These are phyloP conservation scores for Dermochelys coriacea DNA, from an alignment of 2,797 vertebrate genomes.

Conservation along the genomic window DNA sequence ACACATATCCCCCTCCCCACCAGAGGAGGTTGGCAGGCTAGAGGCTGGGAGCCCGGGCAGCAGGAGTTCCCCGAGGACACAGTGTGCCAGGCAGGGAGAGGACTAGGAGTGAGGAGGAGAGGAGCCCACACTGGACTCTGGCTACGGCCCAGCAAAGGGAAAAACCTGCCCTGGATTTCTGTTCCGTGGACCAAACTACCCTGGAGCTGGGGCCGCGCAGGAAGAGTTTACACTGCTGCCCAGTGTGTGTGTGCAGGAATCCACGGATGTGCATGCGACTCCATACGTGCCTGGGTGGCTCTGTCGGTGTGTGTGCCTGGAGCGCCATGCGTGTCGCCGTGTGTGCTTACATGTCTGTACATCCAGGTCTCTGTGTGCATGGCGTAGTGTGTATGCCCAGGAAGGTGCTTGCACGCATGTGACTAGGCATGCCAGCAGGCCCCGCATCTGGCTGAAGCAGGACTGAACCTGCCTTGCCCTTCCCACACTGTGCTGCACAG, in stretches of 20 bases:
- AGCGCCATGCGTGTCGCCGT: background rate
- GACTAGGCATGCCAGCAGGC: background rate
- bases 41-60: background rate
- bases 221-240: fast-evolving
- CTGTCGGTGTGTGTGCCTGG: fast-evolving
- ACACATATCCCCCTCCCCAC: background rate
- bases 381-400: background rate
- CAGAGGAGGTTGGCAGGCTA: background rate
- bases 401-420: no score
- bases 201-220: no score
- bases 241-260: background rate
- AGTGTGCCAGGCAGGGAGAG: background rate
- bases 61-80: background rate
- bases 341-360: no score
- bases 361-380: no score
- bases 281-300: background rate
- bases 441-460: fast-evolving
- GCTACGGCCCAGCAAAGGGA: background rate
- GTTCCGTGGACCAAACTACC: background rate
- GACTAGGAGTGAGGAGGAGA: background rate
- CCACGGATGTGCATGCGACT: fast-evolving
- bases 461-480: background rate
- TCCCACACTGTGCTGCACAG: background rate
- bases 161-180: background rate
- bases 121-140: background rate